These are phyloP conservation scores for Chrysolina haemoptera DNA, from an alignment of 2,888 invertebrate genomes.

Conservation along the genomic window DNA sequence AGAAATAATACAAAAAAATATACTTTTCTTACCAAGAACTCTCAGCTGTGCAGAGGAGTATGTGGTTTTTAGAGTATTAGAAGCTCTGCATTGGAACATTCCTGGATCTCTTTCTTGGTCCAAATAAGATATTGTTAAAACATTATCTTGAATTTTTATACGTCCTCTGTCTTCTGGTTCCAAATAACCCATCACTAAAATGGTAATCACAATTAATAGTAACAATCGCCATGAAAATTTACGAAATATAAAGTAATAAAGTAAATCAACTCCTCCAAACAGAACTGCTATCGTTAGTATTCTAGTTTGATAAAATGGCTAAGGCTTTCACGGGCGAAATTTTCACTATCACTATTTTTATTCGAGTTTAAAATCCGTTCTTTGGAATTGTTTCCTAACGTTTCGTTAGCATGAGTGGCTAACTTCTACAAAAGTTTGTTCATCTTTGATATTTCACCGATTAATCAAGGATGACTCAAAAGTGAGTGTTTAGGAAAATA, in stretches of 20 bases:
- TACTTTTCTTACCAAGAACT: conserved; percentile 80
- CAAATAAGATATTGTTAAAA: conserved; percentile 81
- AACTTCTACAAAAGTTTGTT: no score
- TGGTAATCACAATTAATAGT: not conserved
- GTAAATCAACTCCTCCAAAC: not conserved
- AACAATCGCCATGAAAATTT: conserved; percentile 19
- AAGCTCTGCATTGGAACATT: conserved; percentile 95
- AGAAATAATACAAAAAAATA: conserved; percentile 3
- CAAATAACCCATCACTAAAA: conserved; percentile 71
- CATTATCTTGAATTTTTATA: conserved; percentile 89
- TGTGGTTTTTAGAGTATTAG: conserved; percentile 87
- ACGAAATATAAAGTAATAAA: not conserved
- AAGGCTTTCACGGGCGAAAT: no score
- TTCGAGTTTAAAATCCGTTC: no score
- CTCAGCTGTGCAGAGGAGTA: conserved; percentile 92
- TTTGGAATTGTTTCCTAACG: no score
- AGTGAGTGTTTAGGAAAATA: no score
- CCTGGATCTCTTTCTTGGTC: conserved; percentile 88
- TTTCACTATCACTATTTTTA: no score
- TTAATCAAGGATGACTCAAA: no score
- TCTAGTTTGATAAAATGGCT: no score
- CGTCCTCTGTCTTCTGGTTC: conserved; percentile 81
- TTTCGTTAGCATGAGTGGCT: no score
- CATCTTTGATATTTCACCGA: no score
- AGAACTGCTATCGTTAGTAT: not conserved